Conservation (phyloP, 2,113 vertebrate species). For the Fregetta grallaria region DNA sequence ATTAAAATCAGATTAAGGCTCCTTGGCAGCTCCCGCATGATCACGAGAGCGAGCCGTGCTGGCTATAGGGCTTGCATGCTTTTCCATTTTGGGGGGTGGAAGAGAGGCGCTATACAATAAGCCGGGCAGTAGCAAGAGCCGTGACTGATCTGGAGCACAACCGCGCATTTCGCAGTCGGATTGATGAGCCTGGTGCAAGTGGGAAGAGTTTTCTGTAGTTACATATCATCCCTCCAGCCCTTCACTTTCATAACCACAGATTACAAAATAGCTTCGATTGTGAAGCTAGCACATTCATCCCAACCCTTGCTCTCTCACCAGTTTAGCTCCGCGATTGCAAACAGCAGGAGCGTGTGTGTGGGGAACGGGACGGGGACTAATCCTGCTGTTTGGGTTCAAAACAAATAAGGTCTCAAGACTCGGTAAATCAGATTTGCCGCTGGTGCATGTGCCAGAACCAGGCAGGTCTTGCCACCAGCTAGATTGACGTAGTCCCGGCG, state of each 20-base stretch:
- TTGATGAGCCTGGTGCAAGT: constrained; percentile 37
- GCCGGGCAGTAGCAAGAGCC: not conserved
- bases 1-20: constrained; percentile 67
- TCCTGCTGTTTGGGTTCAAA: constrained; percentile 52
- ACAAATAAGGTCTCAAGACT: constrained; percentile 26
- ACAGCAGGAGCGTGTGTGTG: not conserved
- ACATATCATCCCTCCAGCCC: not conserved
- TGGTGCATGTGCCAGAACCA: constrained; percentile 48
- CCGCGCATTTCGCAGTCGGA: not conserved
- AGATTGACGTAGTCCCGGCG: not conserved
- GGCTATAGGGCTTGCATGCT: constrained; percentile 69
- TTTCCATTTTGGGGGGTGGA: constrained; percentile 68
- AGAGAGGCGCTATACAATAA: constrained; percentile 43
- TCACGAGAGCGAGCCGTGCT: constrained; percentile 64
- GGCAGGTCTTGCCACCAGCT: constrained; percentile 43
- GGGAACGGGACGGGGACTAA: not conserved
- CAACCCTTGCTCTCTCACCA: constrained; percentile 22
- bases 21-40: constrained; percentile 59
- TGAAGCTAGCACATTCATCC: constrained; percentile 4
- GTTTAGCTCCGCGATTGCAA: not conserved
- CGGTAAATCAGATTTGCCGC: constrained; percentile 32
- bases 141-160: not conserved
- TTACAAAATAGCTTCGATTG: constrained; percentile 60
- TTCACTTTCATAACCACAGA: constrained; percentile 61
- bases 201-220: constrained; percentile 66